A percentile compares a stretch with the other conserved stretches of the same genome.
These are phyloP conservation scores for Anolis carolinensis DNA, from an alignment of 2,113 vertebrate genomes.

Conservation along the genomic window DNA sequence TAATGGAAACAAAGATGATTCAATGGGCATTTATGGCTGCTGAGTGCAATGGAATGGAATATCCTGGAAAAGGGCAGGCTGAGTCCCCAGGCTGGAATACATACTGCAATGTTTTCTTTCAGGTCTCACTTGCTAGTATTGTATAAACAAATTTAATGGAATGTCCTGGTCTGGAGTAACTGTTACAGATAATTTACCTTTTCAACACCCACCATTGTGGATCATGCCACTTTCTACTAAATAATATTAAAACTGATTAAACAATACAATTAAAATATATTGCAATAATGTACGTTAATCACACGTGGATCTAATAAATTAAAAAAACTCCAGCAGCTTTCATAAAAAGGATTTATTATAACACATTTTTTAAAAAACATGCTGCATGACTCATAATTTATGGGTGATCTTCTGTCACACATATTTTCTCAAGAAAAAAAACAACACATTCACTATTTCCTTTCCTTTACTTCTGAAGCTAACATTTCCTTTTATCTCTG, in stretches of 20 bases:
- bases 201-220: background rate
- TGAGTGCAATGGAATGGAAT: background rate
- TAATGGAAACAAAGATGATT: background rate
- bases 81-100: background rate
- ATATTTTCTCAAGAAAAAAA: background rate
- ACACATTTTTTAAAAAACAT: background rate
- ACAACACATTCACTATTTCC: background rate
- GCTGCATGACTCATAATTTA: background rate
- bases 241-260: too few relatives aligned
- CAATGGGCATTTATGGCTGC: background rate
- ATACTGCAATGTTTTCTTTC: background rate
- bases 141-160: background rate
- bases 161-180: background rate
- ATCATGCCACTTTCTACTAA: too few relatives aligned
- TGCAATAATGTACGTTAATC: background rate
- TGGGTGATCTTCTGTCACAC: background rate
- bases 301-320: background rate
- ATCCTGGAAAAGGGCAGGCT: background rate
- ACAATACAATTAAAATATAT: background rate
- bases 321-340: background rate
- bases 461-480: background rate
- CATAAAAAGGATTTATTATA: background rate
- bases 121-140: background rate
- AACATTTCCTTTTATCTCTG: constrained; percentile 14
- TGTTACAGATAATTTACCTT: constrained; percentile 21